These are phyloP conservation scores for Coptodon bakossiorum DNA, from an alignment of 2,113 vertebrate species.

Conservation along the genomic window DNA sequence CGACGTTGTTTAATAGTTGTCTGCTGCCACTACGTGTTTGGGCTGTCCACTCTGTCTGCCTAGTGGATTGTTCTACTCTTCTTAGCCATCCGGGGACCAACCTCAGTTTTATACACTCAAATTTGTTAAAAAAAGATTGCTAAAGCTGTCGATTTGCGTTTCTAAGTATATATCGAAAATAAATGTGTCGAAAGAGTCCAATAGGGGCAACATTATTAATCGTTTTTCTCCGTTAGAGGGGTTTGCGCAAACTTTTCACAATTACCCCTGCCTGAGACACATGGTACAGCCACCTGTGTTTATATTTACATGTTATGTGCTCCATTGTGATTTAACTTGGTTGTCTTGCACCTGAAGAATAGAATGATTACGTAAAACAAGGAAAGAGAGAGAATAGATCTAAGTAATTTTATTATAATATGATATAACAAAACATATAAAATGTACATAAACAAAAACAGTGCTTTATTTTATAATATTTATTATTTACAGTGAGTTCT, in stretches of 20 bases:
- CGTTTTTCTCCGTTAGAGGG: neutral
- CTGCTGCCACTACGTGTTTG: constrained; percentile 34
- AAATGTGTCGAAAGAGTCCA: neutral
- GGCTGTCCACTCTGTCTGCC: constrained; percentile 12
- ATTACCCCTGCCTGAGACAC: constrained; percentile 31
- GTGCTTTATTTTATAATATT: neutral
- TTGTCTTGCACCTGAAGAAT: neutral
- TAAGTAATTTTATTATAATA: neutral
- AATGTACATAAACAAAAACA: neutral
- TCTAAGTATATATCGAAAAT: neutral
- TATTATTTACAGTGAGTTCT: neutral
- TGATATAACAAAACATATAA: neutral
- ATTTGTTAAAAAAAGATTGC: neutral
- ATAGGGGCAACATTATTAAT: neutral
- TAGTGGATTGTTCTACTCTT: constrained; percentile 53
- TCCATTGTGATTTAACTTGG: neutral
- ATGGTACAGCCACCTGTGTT: constrained; percentile 56
- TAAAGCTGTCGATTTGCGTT: neutral
- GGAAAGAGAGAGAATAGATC: neutral
- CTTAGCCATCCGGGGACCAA: constrained; percentile 27
- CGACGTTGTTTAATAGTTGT: constrained; percentile 24
- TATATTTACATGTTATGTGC: neutral
- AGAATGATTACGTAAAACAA: neutral
- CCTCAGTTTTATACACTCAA: constrained; percentile 6
- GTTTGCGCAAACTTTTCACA: constrained; percentile 13